Base-by-base conservation (phyloP, 2,888 invertebrate genomes). In the Sesamia inferens region DNA sequence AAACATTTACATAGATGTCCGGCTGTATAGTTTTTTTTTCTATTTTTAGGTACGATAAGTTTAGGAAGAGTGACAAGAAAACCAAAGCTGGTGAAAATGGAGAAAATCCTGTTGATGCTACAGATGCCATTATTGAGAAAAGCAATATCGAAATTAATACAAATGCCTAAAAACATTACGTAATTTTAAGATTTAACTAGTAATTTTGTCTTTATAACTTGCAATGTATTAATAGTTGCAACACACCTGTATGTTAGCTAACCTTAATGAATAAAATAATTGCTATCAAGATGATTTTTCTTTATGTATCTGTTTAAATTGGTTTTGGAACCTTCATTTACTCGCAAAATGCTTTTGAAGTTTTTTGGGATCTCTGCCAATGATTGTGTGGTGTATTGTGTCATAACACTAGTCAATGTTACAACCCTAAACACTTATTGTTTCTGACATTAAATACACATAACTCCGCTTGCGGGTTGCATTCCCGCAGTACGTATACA, bases 21-120 rank as follows among this genome's bases (percentile, higher is more conserved):
- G 2, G 31, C 3, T 31, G 31, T 31, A 14, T 72, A 39, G 51
- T 10, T 19, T 7, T 22, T 67, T 10, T n/a, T 31, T 59, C 39
- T 39, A 7, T 51, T 89, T 92, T 87, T 88, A 97, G 97, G 84
- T 97, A 97, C 86, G 97, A 97, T 92, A 96, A 97, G 86, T 97
- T 97, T 88, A 96, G 97, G 68, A 97, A 97, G 92, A 97, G 97
- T 82, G 97, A 97, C 88, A 97, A 97, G 90, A 96, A 95, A 84
- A 69, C 90, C 48, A 96, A 95, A 83, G 87, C 91, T 73, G 96
- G 92, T 44, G 96, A 94, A 71, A 92, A 89, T 68, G 96, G 93
- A 75, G 95, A 93, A 81, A 91, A 85, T 71, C 93, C 93, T 59
- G 86, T 90, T 5, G 93, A 89, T 76, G 91, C 91, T 39, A 92